Conservation (phyloP, 2,113 vertebrate species). For the Grallaria varia region DNA sequence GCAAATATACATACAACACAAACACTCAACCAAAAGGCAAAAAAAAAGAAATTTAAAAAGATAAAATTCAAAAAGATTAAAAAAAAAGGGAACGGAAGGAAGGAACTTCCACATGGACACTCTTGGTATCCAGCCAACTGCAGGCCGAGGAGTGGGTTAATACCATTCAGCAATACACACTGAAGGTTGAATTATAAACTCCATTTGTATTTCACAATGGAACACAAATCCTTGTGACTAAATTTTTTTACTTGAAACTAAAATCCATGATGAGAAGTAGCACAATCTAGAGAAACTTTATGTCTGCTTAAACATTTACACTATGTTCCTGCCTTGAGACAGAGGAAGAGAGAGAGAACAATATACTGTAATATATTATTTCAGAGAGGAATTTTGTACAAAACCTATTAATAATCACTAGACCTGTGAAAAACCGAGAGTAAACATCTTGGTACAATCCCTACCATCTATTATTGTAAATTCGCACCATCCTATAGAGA, state of each 20-base stretch:
- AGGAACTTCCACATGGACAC: constrained; percentile 39
- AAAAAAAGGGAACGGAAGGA: neutral
- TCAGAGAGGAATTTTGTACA: constrained; percentile 48
- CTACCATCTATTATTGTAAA: constrained; percentile 35
- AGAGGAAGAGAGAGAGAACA: constrained; percentile 11
- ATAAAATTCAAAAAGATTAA: neutral
- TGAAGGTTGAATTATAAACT: constrained; percentile 68
- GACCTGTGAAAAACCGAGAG: constrained; percentile 24
- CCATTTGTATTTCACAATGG: constrained; percentile 64
- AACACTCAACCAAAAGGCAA: constrained; percentile 65
- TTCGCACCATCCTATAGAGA: constrained; percentile 57
- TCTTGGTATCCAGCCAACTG: neutral
- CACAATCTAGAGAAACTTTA: constrained; percentile 76
- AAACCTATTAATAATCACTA: constrained; percentile 38
- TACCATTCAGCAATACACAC: constrained; percentile 72
- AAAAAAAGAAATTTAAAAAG: constrained; percentile 31
- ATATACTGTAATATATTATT: constrained; percentile 9
- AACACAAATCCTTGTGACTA: constrained; percentile 48
- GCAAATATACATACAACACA: neutral
- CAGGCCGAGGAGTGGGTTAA: constrained; percentile 53
- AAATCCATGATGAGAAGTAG: constrained; percentile 77
- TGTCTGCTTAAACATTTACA: constrained; percentile 54
- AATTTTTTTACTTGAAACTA: constrained; percentile 72
- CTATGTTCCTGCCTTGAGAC: constrained; percentile 51
- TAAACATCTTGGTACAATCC: constrained; percentile 8